A percentile compares a stretch with the other conserved stretches of the same genome.
Conservation (phyloP, 2,113 vertebrate species). For the Protobothrops flavoviridis region DNA sequence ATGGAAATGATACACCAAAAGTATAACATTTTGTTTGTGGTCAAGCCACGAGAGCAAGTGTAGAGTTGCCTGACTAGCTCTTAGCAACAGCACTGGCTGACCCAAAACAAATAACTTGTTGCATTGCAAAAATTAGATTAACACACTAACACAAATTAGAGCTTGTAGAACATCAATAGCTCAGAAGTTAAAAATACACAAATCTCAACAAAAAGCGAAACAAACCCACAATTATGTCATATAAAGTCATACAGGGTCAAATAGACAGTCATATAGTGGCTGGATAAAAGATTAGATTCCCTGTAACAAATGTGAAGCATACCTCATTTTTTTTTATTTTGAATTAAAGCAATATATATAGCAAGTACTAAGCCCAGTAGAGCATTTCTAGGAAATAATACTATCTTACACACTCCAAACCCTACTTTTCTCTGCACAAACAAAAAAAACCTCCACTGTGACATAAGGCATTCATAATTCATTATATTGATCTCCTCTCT, state of each 20-base stretch:
- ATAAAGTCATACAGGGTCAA: neutral
- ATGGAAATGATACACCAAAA: slow-evolving; percentile 5
- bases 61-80: neutral
- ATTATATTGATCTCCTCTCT: neutral
- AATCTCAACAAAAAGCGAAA: neutral
- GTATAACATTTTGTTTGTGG: neutral
- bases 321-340: neutral
- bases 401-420: neutral
- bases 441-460: neutral
- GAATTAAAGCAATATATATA: neutral
- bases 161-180: neutral
- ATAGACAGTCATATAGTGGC: neutral
- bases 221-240: neutral
- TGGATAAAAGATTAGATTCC: neutral
- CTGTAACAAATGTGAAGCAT: neutral
- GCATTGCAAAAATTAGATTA: neutral
- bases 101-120: neutral
- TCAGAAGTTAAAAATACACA: neutral
- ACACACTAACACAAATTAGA: neutral
- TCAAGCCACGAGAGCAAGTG: neutral
- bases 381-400: neutral
- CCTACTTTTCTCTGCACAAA: neutral
- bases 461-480: neutral
- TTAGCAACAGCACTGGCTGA: slow-evolving; percentile 1
- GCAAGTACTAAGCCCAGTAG: neutral